phyloP scores from a whole-genome alignment of 1,140 invertebrate species.

The Sycophila sp. region DNA sequence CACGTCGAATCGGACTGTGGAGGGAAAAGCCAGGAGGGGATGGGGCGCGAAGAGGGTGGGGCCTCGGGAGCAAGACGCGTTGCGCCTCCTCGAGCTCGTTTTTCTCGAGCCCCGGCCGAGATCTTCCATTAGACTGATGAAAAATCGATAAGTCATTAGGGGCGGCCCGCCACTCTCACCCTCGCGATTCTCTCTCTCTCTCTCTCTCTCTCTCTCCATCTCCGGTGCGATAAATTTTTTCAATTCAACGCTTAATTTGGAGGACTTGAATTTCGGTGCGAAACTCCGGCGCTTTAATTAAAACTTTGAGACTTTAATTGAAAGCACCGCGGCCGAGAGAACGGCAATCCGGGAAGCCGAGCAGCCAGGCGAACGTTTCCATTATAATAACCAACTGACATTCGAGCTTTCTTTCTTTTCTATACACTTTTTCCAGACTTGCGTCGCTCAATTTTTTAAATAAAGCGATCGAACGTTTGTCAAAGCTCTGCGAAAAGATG shows the following conservation, averaged over 20 bases:
- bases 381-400: constrained; percentile 28
- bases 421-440: too few relatives aligned
- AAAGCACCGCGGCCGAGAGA: constrained; percentile 7
- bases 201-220: background rate
- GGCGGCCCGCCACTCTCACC: constrained; percentile 7
- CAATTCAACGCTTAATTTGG: constrained; percentile 27
- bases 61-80: too few relatives aligned
- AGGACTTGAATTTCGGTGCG: constrained; percentile 25
- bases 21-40: too few relatives aligned
- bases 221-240: background rate
- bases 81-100: too few relatives aligned
- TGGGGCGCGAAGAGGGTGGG: background rate
- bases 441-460: too few relatives aligned
- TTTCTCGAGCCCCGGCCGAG: too few relatives aligned
- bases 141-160: constrained; percentile 40
- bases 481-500: too few relatives aligned
- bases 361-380: background rate
- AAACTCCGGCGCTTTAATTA: constrained; percentile 27
- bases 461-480: too few relatives aligned
- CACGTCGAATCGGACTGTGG: background rate
- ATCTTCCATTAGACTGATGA: constrained; percentile 36
- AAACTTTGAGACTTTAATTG: constrained; percentile 39
- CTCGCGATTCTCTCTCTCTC: background rate
- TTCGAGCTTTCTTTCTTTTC: background rate
- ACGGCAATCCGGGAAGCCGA: constrained; percentile 12